Evolutionary conservation across 2,888 invertebrate species (phyloP).

Genomic region (Cephus pulcher): DNA sequence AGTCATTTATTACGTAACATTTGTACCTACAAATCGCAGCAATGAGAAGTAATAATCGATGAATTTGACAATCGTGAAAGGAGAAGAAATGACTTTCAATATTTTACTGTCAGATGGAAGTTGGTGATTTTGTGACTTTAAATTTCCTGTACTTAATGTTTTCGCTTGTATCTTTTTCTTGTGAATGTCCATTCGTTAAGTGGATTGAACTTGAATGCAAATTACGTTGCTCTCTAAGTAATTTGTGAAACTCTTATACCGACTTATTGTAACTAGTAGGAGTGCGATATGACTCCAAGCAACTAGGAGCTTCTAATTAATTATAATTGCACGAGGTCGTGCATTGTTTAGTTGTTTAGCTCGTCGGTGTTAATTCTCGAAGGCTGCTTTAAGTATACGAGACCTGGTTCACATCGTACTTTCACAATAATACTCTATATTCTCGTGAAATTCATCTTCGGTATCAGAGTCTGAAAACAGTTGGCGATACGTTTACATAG

Average conservation of each 20-base stretch:
- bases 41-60: constrained; percentile 40
- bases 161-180: background rate
- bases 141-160: background rate
- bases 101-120: background rate
- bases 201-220: background rate
- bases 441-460: background rate
- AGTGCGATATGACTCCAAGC: background rate
- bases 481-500: too few relatives aligned
- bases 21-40: too few relatives aligned
- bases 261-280: background rate
- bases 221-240: background rate
- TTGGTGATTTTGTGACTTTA: background rate
- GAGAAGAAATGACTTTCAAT: background rate
- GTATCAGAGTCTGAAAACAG: background rate
- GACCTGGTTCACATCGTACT: constrained; percentile 33
- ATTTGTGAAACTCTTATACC: background rate
- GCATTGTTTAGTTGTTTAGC: constrained; percentile 19
- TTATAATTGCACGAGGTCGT: constrained; percentile 10
- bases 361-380: constrained; percentile 10
- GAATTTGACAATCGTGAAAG: constrained; percentile 59
- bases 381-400: constrained; percentile 4
- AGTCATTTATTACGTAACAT: too few relatives aligned
- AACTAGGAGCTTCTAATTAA: constrained; percentile 4
- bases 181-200: background rate
- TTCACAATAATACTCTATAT: constrained; percentile 22